Percentiles rank a stretch among this genome's conserved stretches.
phyloP scores from a whole-genome alignment of 1,140 invertebrate genomes.

The Magallana angulata region DNA sequence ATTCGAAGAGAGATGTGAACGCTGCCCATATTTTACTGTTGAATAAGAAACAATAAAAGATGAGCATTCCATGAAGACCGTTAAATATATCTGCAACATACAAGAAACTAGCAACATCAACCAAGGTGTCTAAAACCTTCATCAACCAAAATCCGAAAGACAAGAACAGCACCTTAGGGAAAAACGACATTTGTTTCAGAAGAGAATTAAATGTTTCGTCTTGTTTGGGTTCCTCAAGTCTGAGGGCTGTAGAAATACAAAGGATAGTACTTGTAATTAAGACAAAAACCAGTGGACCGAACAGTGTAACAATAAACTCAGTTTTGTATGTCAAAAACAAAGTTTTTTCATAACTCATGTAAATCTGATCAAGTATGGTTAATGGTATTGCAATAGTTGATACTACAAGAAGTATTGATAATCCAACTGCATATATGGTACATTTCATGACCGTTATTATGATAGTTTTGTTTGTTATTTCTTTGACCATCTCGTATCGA shows the following conservation, averaged over 20 bases:
- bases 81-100: constrained; percentile 41
- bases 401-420: constrained; percentile 22
- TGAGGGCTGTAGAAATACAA: constrained; percentile 14
- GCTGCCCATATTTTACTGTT: constrained; percentile 26
- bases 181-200: not conserved
- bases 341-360: constrained; percentile 32
- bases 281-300: constrained; percentile 36
- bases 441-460: not conserved
- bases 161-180: constrained; percentile 43
- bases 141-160: constrained; percentile 33
- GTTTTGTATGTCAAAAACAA: constrained; percentile 13
- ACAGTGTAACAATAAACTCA: constrained; percentile 27
- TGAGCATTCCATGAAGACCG: constrained; percentile 45
- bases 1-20: not conserved
- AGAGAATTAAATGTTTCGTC: not conserved
- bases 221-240: constrained; percentile 1
- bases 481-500: not conserved
- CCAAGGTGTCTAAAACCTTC: constrained; percentile 41
- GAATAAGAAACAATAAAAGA: constrained; percentile 46
- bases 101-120: constrained; percentile 31
- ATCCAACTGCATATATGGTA: constrained; percentile 2
- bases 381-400: constrained; percentile 10
- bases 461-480: not conserved
- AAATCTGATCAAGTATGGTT: not conserved
- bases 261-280: constrained; percentile 21